phyloP scores from a whole-genome alignment of 2,888 invertebrate genomes.

The Tetheella fluctuosa region DNA sequence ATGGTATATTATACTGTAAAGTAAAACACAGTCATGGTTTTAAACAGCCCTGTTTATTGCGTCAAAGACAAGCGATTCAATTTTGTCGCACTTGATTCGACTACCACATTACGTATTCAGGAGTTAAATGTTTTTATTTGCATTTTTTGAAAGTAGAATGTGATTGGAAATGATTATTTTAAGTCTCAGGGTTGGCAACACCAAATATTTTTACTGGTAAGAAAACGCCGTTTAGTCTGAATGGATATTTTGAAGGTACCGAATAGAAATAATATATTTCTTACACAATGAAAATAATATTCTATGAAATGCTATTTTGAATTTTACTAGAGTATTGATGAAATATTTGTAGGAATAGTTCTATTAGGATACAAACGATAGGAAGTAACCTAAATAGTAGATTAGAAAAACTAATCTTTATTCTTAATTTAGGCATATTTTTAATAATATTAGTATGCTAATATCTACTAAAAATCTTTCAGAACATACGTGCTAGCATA shows the following conservation, averaged over 20 bases:
- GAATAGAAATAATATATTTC: too few relatives aligned
- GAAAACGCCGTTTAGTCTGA: not conserved
- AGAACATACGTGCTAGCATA: not conserved
- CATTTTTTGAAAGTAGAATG: constrained; percentile 2
- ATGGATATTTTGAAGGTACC: not conserved
- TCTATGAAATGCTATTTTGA: too few relatives aligned
- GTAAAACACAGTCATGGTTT: not conserved
- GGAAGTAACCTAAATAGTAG: too few relatives aligned
- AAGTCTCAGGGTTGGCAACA: not conserved
- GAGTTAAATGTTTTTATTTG: not conserved
- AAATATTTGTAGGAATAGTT: too few relatives aligned
- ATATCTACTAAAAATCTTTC: not conserved
- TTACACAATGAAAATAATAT: too few relatives aligned
- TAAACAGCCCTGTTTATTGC: constrained; percentile 3
- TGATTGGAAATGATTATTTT: not conserved
- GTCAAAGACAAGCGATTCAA: constrained; percentile 2
- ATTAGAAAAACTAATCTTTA: too few relatives aligned
- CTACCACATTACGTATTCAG: not conserved
- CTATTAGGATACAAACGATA: too few relatives aligned
- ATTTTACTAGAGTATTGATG: too few relatives aligned
- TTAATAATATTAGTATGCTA: not conserved
- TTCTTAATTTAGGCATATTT: too few relatives aligned
- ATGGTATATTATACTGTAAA: not conserved
- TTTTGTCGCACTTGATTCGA: not conserved
- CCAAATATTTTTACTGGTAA: not conserved